phyloP scores from a whole-genome alignment of 2,888 invertebrate species.

The Dynastes hyllus region DNA sequence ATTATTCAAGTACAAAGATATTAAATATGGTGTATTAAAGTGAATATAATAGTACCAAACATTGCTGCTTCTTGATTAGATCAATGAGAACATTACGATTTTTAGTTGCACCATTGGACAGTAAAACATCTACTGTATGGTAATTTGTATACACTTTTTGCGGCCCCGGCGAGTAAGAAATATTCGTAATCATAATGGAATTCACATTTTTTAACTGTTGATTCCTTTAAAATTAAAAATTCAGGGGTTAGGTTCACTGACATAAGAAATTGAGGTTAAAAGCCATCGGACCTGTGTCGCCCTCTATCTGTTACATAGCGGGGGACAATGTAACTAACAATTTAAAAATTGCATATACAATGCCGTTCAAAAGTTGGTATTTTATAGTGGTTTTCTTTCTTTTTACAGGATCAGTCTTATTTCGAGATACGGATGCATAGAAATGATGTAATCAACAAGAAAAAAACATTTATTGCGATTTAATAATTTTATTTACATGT shows the following conservation, averaged over 20 bases:
- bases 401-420: neutral
- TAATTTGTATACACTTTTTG: neutral
- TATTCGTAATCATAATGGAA: neutral
- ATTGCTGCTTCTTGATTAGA: neutral
- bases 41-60: neutral
- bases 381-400: neutral
- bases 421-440: neutral
- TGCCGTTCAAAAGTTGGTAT: too few species aligned
- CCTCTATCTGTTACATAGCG: too few species aligned
- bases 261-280: neutral
- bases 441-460: neutral
- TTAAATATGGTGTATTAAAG: neutral
- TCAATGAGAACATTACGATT: neutral
- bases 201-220: neutral
- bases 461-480: too few species aligned
- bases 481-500: too few species aligned
- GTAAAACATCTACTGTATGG: constrained; percentile 3
- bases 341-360: too few species aligned
- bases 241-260: neutral
- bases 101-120: neutral
- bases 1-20: neutral
- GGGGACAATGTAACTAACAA: too few species aligned
- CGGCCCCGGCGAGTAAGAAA: neutral
- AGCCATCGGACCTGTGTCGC: neutral
- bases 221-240: neutral